phyloP scores from a whole-genome alignment of 2,888 invertebrate species.

The Chymomyza procnemis region DNA sequence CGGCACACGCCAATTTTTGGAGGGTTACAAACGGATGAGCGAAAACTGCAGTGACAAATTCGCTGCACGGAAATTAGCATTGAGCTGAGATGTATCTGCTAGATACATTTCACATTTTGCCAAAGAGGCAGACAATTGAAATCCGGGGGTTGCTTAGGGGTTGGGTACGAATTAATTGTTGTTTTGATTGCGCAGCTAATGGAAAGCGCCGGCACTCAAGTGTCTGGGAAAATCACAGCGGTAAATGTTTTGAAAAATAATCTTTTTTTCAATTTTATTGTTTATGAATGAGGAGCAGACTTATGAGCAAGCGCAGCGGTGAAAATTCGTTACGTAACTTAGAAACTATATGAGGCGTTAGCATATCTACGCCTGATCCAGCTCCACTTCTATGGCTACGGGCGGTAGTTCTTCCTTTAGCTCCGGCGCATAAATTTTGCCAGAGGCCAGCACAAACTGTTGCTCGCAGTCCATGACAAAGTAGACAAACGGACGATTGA shows the following conservation, averaged over 20 bases:
- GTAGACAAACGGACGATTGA: conserved; percentile 83
- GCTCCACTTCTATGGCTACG: conserved; percentile 65
- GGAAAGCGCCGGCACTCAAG: conserved; percentile 34
- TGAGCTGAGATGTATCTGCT: conserved; percentile 29
- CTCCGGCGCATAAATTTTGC: conserved; percentile 81
- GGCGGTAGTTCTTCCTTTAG: conserved; percentile 61
- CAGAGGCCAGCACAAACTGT: conserved; percentile 82
- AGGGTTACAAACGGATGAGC: not conserved
- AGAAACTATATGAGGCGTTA: conserved; percentile 36
- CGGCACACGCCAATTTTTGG: conserved; percentile 23
- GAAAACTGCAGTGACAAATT: conserved; percentile 63
- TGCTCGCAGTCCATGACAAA: conserved; percentile 82
- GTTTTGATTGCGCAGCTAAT: conserved; percentile 68
- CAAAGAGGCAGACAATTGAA: conserved; percentile 72
- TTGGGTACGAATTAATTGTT: conserved; percentile 70
- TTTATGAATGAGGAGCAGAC: conserved; percentile 31
- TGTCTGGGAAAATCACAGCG: conserved; percentile 55
- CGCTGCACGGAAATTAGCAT: conserved; percentile 66
- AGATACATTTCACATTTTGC: conserved; percentile 71
- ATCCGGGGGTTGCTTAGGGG: conserved; percentile 37
- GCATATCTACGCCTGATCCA: conserved; percentile 61
- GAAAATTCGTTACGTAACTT: conserved; percentile 67
- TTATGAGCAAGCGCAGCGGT: conserved; percentile 44
- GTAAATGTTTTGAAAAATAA: conserved; percentile 29
- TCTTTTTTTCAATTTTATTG: conserved; percentile 57